Conservation (phyloP, 2,888 invertebrate genomes). For the Synanthedon tipuliformis region DNA sequence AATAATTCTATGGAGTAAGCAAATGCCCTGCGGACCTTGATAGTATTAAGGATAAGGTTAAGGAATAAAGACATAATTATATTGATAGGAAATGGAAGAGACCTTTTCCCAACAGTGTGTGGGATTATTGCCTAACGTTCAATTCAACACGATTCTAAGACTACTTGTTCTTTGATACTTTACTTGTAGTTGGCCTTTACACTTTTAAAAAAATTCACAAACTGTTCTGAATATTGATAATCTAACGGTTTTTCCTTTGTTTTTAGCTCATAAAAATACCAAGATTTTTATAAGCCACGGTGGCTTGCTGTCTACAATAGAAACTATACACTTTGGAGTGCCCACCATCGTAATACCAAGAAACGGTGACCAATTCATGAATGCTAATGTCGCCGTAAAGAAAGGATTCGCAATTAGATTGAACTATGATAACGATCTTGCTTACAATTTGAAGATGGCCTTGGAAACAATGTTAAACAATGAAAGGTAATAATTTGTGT, state of each 20-base stretch:
- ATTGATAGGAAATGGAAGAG: too few relatives aligned
- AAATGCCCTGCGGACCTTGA: too few relatives aligned
- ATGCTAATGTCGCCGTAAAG: slow-evolving; percentile 5
- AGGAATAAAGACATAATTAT: too few relatives aligned
- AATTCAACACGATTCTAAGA: too few relatives aligned
- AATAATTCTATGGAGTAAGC: too few relatives aligned
- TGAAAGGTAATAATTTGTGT: not conserved
- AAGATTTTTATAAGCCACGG: slow-evolving; percentile 11
- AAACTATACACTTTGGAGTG: slow-evolving; percentile 10
- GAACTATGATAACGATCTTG: not conserved
- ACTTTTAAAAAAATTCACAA: too few relatives aligned
- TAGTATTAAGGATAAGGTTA: not conserved
- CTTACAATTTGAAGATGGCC: not conserved
- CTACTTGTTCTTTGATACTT: too few relatives aligned
- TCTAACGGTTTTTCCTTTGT: too few relatives aligned
- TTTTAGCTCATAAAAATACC: slow-evolving; percentile 10
- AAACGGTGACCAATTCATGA: slow-evolving; percentile 8
- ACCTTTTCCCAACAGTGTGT: too few relatives aligned
- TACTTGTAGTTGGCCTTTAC: too few relatives aligned
- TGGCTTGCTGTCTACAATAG: slow-evolving; percentile 9
- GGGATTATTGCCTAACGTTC: too few relatives aligned
- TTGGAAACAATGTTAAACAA: not conserved
- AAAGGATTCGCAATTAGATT: slow-evolving; percentile 6
- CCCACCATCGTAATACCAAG: slow-evolving; percentile 9
- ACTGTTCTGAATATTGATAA: not conserved